A percentile compares a stretch with the other conserved stretches of the same genome.
Evolutionary conservation across 2,113 vertebrate genomes (phyloP).

Genomic region (Xiphias gladius): DNA sequence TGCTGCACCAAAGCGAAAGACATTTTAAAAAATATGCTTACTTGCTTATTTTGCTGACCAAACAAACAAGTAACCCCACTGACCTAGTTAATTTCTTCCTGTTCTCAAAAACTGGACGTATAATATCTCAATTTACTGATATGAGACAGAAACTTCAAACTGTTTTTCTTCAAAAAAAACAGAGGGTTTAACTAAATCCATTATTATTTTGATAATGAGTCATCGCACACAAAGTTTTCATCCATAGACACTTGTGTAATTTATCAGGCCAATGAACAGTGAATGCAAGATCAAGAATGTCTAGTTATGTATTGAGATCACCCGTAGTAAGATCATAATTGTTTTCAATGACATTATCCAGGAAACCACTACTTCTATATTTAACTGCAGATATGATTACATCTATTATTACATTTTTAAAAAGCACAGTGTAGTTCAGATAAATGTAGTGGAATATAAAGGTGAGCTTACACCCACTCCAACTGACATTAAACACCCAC

Average conservation of each 20-base stretch:
- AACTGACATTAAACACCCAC: slow-evolving; percentile 73
- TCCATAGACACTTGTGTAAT: neutral
- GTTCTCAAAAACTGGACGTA: neutral
- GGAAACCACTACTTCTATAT: slow-evolving; percentile 31
- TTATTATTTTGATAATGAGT: neutral
- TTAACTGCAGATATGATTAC: slow-evolving; percentile 29
- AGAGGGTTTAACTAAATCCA: neutral
- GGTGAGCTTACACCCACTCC: slow-evolving; percentile 57
- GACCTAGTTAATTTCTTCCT: neutral
- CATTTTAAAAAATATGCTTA: neutral
- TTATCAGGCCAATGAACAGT: neutral
- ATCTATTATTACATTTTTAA: slow-evolving; percentile 46
- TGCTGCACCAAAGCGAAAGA: neutral
- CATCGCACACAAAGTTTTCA: neutral
- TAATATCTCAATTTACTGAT: neutral
- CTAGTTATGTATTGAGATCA: neutral
- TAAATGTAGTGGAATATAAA: slow-evolving; percentile 56
- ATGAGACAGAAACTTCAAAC: neutral
- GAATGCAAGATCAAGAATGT: neutral
- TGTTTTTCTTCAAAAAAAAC: neutral
- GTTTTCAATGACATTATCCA: slow-evolving; percentile 17
- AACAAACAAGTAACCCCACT: neutral
- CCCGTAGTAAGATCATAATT: neutral
- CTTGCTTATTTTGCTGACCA: neutral
- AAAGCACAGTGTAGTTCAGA: slow-evolving; percentile 28